These are phyloP conservation scores for Hypsibius dujardini DNA, from an alignment of 1,140 invertebrate genomes.

Conservation along the genomic window DNA sequence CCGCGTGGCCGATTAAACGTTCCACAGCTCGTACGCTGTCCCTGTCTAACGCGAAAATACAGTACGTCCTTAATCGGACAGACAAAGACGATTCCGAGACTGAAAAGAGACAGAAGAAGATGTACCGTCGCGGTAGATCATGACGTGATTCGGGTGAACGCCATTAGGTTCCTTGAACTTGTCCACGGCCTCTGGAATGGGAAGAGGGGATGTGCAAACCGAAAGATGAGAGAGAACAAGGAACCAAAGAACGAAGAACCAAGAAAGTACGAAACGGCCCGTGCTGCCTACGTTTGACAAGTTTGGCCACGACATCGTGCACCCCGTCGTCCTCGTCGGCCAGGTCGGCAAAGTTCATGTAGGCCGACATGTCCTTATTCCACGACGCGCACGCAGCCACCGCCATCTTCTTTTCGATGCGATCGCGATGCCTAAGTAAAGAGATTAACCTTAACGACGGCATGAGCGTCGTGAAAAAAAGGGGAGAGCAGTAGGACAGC, in stretches of 20 bases:
- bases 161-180: neutral
- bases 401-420: slow-evolving; percentile 3
- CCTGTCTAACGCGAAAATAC: too few relatives aligned
- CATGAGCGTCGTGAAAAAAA: too few relatives aligned
- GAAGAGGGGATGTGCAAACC: neutral
- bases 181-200: neutral
- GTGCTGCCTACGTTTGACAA: neutral
- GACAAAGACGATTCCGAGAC: too few relatives aligned
- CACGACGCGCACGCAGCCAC: neutral
- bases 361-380: neutral
- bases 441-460: too few relatives aligned
- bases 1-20: too few relatives aligned
- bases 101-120: neutral
- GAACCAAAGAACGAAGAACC: neutral
- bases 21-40: too few relatives aligned
- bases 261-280: neutral
- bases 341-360: neutral
- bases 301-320: neutral
- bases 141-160: neutral
- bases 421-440: neutral
- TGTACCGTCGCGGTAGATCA: neutral
- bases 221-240: too few relatives aligned
- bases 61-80: too few relatives aligned
- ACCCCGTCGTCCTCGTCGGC: neutral
- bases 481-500: too few relatives aligned